Evolutionary conservation across 2,113 vertebrate species (phyloP).

Genomic region (Dolichotis patagonum): DNA sequence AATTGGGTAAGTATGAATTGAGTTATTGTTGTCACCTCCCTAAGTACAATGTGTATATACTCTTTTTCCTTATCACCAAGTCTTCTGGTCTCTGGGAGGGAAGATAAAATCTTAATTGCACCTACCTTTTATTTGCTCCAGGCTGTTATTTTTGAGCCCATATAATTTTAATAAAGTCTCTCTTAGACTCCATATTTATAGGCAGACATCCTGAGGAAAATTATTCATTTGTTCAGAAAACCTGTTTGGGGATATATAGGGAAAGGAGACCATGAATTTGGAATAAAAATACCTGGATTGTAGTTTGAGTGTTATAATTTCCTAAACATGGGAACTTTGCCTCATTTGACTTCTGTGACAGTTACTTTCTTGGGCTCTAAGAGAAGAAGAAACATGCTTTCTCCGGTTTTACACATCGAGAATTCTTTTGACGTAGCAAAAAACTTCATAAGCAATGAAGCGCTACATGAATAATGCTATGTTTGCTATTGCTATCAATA

Average conservation of each 20-base stretch:
- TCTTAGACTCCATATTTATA: not conserved
- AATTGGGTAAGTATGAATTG: constrained; percentile 94
- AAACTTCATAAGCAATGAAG: not conserved
- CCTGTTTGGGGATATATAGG: not conserved
- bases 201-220: not conserved
- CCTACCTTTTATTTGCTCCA: constrained; percentile 1
- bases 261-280: not conserved
- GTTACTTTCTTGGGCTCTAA: not conserved
- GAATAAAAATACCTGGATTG: not conserved
- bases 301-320: not conserved
- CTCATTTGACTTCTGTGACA: not conserved
- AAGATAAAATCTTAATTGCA: not conserved
- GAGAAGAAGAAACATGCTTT: not conserved
- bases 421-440: not conserved
- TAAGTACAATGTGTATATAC: not conserved
- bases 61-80: not conserved
- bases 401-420: not conserved
- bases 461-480: not conserved
- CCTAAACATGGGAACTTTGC: not conserved
- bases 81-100: not conserved
- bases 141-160: not conserved
- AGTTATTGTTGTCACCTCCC: not conserved
- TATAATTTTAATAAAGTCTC: not conserved
- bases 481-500: not conserved
- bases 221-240: constrained; percentile 9